Base-by-base conservation (phyloP, 1,140 invertebrate genomes). In the Rhagoletis zephyria region DNA sequence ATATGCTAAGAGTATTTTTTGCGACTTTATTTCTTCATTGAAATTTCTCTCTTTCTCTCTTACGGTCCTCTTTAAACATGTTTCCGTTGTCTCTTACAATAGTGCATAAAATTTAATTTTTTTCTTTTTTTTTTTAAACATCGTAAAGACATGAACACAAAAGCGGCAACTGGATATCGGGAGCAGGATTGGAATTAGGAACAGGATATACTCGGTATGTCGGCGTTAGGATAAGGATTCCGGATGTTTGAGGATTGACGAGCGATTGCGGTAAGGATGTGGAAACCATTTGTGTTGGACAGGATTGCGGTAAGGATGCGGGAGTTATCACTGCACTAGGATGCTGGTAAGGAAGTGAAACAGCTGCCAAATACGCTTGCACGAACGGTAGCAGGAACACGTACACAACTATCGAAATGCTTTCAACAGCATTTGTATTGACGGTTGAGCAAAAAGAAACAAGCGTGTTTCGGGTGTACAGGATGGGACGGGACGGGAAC, bases 61-160 rank as follows among this genome's bases (percentile, higher is more conserved):
- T 40, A 77, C 70, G 16, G 48, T 77, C 45, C 70, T 77, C 48
- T 48, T n/a, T 77, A 14, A 14, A 81, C 74, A 81, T 56, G 19
- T 48, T 51, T 81, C 12, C 51, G 14, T 30, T 67, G 16, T 42
- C 67, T 74, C 10, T 74, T 74, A 45, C 42, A 9, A 45, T 74
- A 74, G 67, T 74, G 67, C 67, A 45, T 74, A 74, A 40, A 45
- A 74, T 48, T 14, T 45, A 45, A 42, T 30, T 30, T 19, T 59
- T 56, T 30, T 3, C 51, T n/a, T 2, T 77, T 48, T 74, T 48
- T 16, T 51, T 48, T 56, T 19, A 59, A 10, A 56, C 74, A 81
- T 16, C 30, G 74, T 81, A 81, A 81, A 67, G 45, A 70, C 87
- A 70, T 65, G 67, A 87, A 87, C 87, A 81, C 67, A 59, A 70